A percentile compares a stretch with the other conserved stretches of the same genome.
These are phyloP conservation scores for Penaeus vannamei DNA, from an alignment of 1,140 invertebrate species.

Conservation along the genomic window DNA sequence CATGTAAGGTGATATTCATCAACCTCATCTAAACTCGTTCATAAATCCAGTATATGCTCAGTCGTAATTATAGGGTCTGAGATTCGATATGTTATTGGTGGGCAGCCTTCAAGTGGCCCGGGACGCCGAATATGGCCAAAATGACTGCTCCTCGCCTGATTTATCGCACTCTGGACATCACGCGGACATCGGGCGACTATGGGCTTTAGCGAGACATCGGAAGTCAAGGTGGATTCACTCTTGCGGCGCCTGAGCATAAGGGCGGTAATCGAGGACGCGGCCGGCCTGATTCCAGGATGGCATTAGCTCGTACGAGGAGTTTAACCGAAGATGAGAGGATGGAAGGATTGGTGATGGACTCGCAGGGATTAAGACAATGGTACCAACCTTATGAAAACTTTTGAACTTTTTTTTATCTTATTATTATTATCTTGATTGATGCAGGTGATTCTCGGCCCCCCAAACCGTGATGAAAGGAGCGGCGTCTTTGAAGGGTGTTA, in stretches of 20 bases:
- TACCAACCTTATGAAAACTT: slow-evolving; percentile 49
- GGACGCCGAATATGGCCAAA: slow-evolving; percentile 52
- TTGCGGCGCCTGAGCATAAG: slow-evolving; percentile 28
- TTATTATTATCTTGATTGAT: slow-evolving; percentile 36
- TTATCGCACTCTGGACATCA: slow-evolving; percentile 57
- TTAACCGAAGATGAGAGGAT: slow-evolving; percentile 45
- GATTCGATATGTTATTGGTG: slow-evolving; percentile 66
- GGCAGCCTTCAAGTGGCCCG: slow-evolving; percentile 57
- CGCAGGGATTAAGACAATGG: slow-evolving; percentile 49
- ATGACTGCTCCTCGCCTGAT: slow-evolving; percentile 59
- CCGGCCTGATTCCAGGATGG: slow-evolving; percentile 7
- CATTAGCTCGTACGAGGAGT: slow-evolving; percentile 37
- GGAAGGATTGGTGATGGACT: slow-evolving; percentile 60
- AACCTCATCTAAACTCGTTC: slow-evolving; percentile 58
- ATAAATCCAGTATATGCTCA: slow-evolving; percentile 63
- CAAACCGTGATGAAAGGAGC: slow-evolving; percentile 19
- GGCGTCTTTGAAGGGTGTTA: slow-evolving; percentile 27
- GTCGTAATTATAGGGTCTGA: slow-evolving; percentile 65
- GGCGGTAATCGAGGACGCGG: background rate
- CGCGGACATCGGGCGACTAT: slow-evolving; percentile 25
- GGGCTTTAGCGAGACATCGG: background rate
- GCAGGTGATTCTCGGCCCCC: slow-evolving; percentile 4
- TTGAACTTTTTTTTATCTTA: slow-evolving; percentile 21
- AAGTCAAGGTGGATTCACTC: slow-evolving; percentile 9
- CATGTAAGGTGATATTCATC: slow-evolving; percentile 63